Base-by-base conservation (phyloP, 2,888 invertebrate genomes). In the Ormyrus nitidulus region DNA sequence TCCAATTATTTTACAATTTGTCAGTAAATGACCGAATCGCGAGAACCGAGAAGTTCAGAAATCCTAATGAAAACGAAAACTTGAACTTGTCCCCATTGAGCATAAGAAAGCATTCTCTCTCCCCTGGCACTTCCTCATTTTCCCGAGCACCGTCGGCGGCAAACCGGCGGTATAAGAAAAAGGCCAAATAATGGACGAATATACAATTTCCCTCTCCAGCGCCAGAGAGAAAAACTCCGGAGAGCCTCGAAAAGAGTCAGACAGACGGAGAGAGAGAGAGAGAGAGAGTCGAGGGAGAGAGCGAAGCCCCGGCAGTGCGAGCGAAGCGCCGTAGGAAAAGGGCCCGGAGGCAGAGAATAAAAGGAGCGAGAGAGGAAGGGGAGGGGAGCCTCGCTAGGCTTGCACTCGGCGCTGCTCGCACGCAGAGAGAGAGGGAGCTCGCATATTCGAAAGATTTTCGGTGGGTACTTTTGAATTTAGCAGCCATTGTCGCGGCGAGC, bases 401-500 rank as follows among this genome's bases (percentile, higher is more conserved):
- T 34, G 34, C 34, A 34, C 34, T 34, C 34, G 34, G 34, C 34
- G 34, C 34, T 34, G 0, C 34, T 34, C 34, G 34, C 34, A 4
- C 48, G 56, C 49, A n/a, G n/a, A 64, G 64, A 51, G 6, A 61
- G 76, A 74, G 19, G 48, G 62, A 34, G 51, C 69, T 19, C 13
- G 66, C 56, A 72, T 34, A 34, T 72, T 76, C 58, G 70, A 76
- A 81, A 79, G 77, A 81, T 81, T 79, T 79, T 81, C 49, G 62
- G 58, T 48, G 72, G 74, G 75, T 81, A 82, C 84, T 84, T 84
- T 83, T 83, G 87, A 89, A 90, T 90, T 89, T 89, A 87, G 83
- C 83, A 83, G 84, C 87, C 87, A 89, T 89, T 89, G 89, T 89
- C 83, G 84, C 83, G 84, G 82, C 74, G 83, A 65, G 75, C 79